phyloP scores from a whole-genome alignment of 2,888 invertebrate genomes.

The Protodeltote pygarga region DNA sequence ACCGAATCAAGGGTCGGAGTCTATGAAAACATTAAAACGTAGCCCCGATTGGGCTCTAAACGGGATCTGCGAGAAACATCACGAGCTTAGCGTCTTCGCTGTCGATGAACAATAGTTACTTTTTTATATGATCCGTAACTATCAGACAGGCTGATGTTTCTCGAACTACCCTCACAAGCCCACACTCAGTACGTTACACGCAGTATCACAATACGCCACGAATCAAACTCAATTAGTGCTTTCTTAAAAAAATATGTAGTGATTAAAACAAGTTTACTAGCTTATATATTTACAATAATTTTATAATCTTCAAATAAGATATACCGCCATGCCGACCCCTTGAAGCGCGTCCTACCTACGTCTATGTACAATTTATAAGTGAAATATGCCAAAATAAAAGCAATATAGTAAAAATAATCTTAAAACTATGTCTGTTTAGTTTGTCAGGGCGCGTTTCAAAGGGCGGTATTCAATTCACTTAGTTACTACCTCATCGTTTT shows the following conservation, averaged over 20 bases:
- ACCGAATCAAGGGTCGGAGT: constrained; percentile 29
- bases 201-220: constrained; percentile 62
- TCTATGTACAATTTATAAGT: constrained; percentile 71
- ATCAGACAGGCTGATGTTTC: constrained; percentile 22
- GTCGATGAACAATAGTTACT: constrained; percentile 13
- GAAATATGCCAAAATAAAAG: constrained; percentile 53
- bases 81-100: constrained; percentile 17
- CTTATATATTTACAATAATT: constrained; percentile 79
- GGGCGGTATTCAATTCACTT: constrained; percentile 61
- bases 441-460: constrained; percentile 49
- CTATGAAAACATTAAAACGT: constrained; percentile 15
- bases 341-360: constrained; percentile 46
- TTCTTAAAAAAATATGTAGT: constrained; percentile 79
- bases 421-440: constrained; percentile 51
- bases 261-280: constrained; percentile 79
- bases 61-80: constrained; percentile 17
- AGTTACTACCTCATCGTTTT: constrained; percentile 63
- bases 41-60: constrained; percentile 17
- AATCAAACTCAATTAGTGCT: constrained; percentile 64
- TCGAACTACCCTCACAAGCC: constrained; percentile 14
- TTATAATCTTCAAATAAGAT: constrained; percentile 52
- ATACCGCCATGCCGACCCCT: constrained; percentile 40
- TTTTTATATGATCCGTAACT: constrained; percentile 1
- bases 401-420: constrained; percentile 48
- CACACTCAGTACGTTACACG: constrained; percentile 23